These are phyloP conservation scores for Rhabdomys dilectus DNA, from an alignment of 2,113 vertebrate species.

Conservation along the genomic window DNA sequence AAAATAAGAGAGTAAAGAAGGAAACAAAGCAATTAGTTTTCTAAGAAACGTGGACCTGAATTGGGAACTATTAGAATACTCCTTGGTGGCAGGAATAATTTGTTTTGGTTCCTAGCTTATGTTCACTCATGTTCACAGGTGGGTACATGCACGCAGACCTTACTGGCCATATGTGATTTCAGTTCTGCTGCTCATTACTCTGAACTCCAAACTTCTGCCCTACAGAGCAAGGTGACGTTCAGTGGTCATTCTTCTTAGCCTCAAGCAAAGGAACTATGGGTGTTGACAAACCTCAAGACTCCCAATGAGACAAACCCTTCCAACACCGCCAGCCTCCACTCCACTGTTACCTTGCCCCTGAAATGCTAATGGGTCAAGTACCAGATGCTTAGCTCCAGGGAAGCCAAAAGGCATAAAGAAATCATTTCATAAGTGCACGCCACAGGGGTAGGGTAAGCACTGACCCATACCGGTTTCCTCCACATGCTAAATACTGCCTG, in stretches of 20 bases:
- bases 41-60: not conserved
- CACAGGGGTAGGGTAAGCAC: not conserved
- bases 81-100: not conserved
- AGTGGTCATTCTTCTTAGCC: not conserved
- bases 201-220: not conserved
- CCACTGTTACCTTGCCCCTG: not conserved
- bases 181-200: not conserved
- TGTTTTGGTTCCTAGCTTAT: not conserved
- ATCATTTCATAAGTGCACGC: not conserved
- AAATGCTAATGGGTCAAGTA: not conserved
- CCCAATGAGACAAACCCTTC: not conserved
- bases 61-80: not conserved
- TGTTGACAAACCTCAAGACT: not conserved
- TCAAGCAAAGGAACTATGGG: not conserved
- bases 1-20: not conserved
- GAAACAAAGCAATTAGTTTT: not conserved
- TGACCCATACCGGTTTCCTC: no score
- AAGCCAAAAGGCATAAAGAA: not conserved
- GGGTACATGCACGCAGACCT: not conserved
- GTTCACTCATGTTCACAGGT: not conserved
- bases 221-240: not conserved
- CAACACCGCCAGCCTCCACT: fast-evolving
- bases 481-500: not conserved
- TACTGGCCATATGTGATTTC: not conserved
- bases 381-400: not conserved